Percentiles rank a stretch among this genome's conserved stretches.
phyloP scores from a whole-genome alignment of 2,888 invertebrate species.

The Acrobasis repandana region DNA sequence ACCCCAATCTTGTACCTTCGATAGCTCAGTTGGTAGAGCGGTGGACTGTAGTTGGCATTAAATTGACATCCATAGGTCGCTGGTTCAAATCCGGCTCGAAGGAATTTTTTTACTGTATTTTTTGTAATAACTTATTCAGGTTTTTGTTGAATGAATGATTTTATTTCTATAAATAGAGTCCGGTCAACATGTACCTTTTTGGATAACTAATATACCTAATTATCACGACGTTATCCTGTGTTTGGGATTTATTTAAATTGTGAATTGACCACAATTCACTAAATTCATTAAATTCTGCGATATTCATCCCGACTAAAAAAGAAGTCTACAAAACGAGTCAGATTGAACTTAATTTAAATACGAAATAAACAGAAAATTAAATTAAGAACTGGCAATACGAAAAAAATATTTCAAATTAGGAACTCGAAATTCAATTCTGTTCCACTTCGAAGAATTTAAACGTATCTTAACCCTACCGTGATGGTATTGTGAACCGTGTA shows the following conservation, averaged over 20 bases:
- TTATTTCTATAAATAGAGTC: too few relatives aligned
- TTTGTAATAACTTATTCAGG: background rate
- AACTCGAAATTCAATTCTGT: conserved; percentile 49
- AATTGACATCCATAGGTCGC: conserved; percentile 80
- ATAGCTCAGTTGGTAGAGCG: conserved; percentile 84
- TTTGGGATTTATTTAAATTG: too few relatives aligned
- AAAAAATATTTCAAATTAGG: conserved; percentile 42
- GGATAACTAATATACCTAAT: too few relatives aligned
- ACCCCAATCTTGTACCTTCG: conserved; percentile 53
- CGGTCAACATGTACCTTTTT: too few relatives aligned
- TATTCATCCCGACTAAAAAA: too few relatives aligned
- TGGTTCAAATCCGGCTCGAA: conserved; percentile 82
- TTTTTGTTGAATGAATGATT: too few relatives aligned
- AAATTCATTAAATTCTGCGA: too few relatives aligned
- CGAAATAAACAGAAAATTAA: conserved; percentile 9
- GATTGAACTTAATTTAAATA: conserved; percentile 3
- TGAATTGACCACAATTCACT: too few relatives aligned
- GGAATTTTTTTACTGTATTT: conserved; percentile 39
- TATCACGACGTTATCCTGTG: too few relatives aligned
- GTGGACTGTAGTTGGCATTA: conserved; percentile 73
- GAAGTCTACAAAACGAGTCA: background rate
- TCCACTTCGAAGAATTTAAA: conserved; percentile 29
- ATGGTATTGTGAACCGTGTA: conserved; percentile 54
- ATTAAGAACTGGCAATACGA: conserved; percentile 13
- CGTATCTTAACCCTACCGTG: conserved; percentile 50